Conservation (phyloP, 2,113 vertebrate species). For the Myodes glareolus region DNA sequence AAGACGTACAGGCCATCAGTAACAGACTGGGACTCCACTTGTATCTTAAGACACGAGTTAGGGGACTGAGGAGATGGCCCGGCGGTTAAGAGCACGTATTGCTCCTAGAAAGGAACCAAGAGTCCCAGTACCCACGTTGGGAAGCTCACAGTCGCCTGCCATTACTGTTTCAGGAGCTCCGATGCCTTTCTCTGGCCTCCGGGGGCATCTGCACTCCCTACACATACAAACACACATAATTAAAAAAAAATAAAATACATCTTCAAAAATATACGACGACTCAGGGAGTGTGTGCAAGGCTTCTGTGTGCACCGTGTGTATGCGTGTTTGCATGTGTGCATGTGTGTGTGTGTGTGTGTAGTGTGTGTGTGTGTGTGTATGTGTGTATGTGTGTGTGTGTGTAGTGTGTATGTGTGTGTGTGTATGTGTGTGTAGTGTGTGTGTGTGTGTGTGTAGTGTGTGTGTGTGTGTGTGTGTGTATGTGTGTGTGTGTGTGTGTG, state of each 20-base stretch:
- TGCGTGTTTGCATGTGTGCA: too few relatives aligned
- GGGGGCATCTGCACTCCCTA: not conserved
- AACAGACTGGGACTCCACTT: not conserved
- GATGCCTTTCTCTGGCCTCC: not conserved
- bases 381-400: not conserved
- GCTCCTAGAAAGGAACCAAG: too few relatives aligned
- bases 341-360: not conserved
- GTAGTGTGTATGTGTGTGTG: not conserved
- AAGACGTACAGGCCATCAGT: not conserved
- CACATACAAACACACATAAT: not conserved
- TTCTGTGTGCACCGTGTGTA: not conserved
- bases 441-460: not conserved
- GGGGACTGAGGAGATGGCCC: not conserved
- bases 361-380: not conserved
- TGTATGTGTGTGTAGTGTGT: not conserved
- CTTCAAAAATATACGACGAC: not conserved
- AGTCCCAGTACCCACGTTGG: not conserved
- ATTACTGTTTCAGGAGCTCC: not conserved
- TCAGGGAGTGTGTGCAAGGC: not conserved
- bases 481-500: not conserved
- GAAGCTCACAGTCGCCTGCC: not conserved
- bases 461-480: not conserved
- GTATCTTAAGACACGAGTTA: not conserved
- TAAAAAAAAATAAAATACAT: not conserved
- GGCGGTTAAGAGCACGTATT: not conserved